Evolutionary conservation across 35 echinoderm and acorn worm genomes (phyloP), one percentile per base, ranked within the genome.

Genomic region (Anneissia japonica): DNA sequence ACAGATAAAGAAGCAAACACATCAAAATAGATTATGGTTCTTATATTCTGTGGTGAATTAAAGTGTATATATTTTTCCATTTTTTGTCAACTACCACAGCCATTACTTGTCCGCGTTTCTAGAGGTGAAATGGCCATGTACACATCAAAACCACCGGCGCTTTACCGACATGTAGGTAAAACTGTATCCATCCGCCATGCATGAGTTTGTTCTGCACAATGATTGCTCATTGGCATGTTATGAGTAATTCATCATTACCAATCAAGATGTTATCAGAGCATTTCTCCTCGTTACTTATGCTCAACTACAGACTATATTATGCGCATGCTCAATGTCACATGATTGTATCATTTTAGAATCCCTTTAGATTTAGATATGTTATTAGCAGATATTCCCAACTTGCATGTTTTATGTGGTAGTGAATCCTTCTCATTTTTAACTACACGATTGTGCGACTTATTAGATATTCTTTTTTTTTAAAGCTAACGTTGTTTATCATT

Each of bases 111-210:
- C 79, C 94, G 91, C 90, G 94, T 92, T 90, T 97, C 94, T 79
- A 84, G 94, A 84, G 94, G 91, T 90, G 94, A 97, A 97, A 97
- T 97, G 94, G 94, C 94, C 94, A 93, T 97, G 90, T 97, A 97
- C 91, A 92, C 94, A 87, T 97, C 94, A 80, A 97, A 97, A 93
- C 94, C 94, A 82, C 91, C 94, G 79, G 94, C 90, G 79, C 85
- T 97, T 87, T 97, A 87, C 87, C 86, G 83, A 90, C 91, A 93
- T 97, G 94, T 97, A 97, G 94, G 94, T 97, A 97, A 92, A 90
- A 80, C 46, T 30, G 84, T 51, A 46, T 43, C 79, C 83, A 35
- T 46, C 73, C 83, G 81, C 84, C 77, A 31, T 39, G 38, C 75
- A 76, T 31, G 34, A 45, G 43, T 36, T 46, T 84, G 75, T 46